A percentile compares a stretch with the other conserved stretches of the same genome.
These are phyloP conservation scores for Tangara arthus DNA, from an alignment of 2,797 vertebrate genomes.

Conservation along the genomic window DNA sequence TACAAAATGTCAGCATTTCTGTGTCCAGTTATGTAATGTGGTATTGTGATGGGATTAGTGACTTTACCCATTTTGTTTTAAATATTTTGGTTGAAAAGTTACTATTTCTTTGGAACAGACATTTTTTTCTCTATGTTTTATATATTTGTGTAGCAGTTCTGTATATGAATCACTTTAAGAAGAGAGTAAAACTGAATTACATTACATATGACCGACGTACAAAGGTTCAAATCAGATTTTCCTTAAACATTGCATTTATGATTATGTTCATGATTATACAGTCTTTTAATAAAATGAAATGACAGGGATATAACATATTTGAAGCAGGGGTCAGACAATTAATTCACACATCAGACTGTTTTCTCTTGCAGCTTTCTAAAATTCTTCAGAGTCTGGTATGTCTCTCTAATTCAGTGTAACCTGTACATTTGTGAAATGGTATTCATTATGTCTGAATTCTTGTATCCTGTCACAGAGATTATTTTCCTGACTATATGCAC, in stretches of 20 bases:
- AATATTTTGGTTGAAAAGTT: background rate
- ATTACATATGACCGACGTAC: conserved; percentile 1
- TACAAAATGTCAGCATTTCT: background rate
- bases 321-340: conserved; percentile 53
- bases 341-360: conserved; percentile 37
- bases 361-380: conserved; percentile 44
- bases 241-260: conserved; percentile 38
- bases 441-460: background rate
- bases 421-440: background rate
- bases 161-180: background rate
- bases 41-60: background rate
- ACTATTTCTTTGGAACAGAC: background rate
- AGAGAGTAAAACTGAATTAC: conserved; percentile 24
- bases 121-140: background rate
- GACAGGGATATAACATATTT: conserved; percentile 20
- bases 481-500: background rate
- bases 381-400: background rate
- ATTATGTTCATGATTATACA: conserved; percentile 37
- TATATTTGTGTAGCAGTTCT: background rate
- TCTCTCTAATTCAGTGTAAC: background rate
- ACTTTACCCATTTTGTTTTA: background rate
- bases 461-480: background rate
- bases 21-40: background rate
- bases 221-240: conserved; percentile 42
- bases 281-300: conserved; percentile 55